These are phyloP conservation scores for Seriola dumerili DNA, from an alignment of 2,113 vertebrate genomes.

Conservation along the genomic window DNA sequence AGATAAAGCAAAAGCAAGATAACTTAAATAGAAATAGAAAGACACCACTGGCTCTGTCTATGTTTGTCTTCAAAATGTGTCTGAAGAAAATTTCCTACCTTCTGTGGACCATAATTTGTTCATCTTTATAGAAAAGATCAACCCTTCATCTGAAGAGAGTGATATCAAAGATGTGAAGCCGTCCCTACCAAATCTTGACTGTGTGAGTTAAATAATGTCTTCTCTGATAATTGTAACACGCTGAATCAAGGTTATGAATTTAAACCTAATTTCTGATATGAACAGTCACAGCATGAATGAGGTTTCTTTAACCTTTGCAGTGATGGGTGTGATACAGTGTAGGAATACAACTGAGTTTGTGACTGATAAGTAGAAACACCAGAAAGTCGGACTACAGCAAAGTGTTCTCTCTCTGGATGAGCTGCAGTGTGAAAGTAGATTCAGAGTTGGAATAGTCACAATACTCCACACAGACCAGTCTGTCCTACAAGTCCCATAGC, in stretches of 20 bases:
- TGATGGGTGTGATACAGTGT: too few species aligned
- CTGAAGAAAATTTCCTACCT: too few species aligned
- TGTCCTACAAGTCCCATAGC: slow-evolving; percentile 74
- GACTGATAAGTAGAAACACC: not conserved
- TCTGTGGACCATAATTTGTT: not conserved
- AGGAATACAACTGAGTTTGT: too few species aligned
- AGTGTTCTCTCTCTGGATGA: too few species aligned
- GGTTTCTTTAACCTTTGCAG: too few species aligned
- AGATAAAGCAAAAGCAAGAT: too few species aligned
- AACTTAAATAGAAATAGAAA: too few species aligned
- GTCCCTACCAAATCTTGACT: not conserved
- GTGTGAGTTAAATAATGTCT: not conserved
- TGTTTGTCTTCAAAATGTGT: too few species aligned
- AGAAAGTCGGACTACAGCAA: not conserved
- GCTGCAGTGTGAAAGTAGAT: too few species aligned
- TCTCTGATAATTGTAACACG: not conserved
- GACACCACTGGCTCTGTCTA: too few species aligned
- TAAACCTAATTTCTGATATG: not conserved
- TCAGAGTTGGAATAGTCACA: not conserved
- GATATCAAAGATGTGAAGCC: slow-evolving; percentile 37
- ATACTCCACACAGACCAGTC: not conserved
- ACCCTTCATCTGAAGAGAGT: fast-evolving
- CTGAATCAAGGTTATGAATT: not conserved
- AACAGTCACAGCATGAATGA: not conserved
- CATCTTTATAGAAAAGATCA: slow-evolving; percentile 28